Conservation (phyloP, 2,113 vertebrate genomes). For the Ariopsis seemanni region DNA sequence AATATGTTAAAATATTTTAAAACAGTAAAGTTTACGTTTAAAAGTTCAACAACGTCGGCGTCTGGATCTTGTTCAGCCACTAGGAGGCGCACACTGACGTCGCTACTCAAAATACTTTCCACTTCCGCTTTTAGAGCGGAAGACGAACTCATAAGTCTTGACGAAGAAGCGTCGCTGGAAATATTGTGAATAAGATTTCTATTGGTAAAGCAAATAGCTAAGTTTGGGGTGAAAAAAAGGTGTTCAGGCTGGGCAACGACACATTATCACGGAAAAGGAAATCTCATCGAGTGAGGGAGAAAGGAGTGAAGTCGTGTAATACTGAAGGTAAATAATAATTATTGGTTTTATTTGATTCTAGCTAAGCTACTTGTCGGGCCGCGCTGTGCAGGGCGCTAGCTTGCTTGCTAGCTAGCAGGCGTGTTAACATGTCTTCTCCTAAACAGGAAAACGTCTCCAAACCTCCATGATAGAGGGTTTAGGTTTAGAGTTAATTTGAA, state of each 20-base stretch:
- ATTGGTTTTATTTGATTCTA: background rate
- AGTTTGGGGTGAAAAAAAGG: slow-evolving; percentile 23
- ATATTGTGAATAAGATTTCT: slow-evolving; percentile 36
- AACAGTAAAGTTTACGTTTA: background rate
- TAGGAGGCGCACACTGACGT: background rate
- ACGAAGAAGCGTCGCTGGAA: slow-evolving; percentile 15
- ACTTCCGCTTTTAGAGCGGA: slow-evolving; percentile 29
- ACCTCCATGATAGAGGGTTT: background rate
- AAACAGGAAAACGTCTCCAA: no score
- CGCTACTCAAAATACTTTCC: background rate
- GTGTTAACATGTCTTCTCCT: background rate
- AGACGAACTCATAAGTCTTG: background rate
- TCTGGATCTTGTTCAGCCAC: background rate
- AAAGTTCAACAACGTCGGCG: background rate
- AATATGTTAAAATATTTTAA: background rate
- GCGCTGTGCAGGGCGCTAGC: background rate
- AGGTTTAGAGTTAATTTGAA: background rate
- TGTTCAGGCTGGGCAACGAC: slow-evolving; percentile 65
- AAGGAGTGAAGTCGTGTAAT: slow-evolving; percentile 53
- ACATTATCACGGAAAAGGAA: slow-evolving; percentile 61
- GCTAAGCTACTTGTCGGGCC: slow-evolving; percentile 24
- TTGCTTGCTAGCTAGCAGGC: background rate
- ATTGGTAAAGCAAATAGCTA: slow-evolving; percentile 17
- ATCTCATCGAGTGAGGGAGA: slow-evolving; percentile 53
- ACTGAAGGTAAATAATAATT: slow-evolving; percentile 59